Evolutionary conservation across 2,888 invertebrate species (phyloP).

Genomic region (Pandemis corylana): DNA sequence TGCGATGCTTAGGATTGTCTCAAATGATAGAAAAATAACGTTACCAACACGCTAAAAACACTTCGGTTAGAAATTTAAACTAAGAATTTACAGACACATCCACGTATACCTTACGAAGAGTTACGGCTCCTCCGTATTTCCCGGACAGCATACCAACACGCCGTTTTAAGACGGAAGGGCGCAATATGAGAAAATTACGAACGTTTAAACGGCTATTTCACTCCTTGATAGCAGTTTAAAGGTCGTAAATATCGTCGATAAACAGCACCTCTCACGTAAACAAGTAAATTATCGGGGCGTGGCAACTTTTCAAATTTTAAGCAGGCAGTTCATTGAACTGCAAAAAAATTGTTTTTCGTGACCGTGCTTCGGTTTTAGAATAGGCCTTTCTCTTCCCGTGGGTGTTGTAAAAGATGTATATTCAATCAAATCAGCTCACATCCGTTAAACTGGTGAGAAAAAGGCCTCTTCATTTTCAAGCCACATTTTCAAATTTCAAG

Average conservation of each 20-base stretch:
- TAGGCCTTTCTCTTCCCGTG: too few relatives aligned
- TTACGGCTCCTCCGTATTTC: neutral
- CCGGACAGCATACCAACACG: conserved; percentile 14
- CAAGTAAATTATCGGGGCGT: neutral
- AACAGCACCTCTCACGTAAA: neutral
- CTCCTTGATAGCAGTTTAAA: conserved; percentile 25
- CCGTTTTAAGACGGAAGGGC: conserved; percentile 22
- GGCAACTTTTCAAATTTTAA: neutral
- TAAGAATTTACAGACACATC: too few relatives aligned
- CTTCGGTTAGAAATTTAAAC: too few relatives aligned
- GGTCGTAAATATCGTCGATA: conserved; percentile 12
- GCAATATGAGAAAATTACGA: conserved; percentile 30
- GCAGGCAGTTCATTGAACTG: neutral
- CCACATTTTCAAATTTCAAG: neutral
- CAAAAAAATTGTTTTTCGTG: too few relatives aligned
- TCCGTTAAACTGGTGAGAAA: too few relatives aligned
- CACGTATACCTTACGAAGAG: neutral
- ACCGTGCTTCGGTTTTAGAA: neutral
- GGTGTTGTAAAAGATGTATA: too few relatives aligned
- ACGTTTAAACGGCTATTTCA: conserved; percentile 24
- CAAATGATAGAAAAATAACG: too few relatives aligned
- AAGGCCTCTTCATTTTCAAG: neutral
- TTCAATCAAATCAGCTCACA: too few relatives aligned
- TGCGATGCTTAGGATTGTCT: too few relatives aligned
- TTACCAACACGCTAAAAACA: too few relatives aligned